Evolutionary conservation across 1,140 invertebrate species (phyloP).

Genomic region (Zaprionus davidi): DNA sequence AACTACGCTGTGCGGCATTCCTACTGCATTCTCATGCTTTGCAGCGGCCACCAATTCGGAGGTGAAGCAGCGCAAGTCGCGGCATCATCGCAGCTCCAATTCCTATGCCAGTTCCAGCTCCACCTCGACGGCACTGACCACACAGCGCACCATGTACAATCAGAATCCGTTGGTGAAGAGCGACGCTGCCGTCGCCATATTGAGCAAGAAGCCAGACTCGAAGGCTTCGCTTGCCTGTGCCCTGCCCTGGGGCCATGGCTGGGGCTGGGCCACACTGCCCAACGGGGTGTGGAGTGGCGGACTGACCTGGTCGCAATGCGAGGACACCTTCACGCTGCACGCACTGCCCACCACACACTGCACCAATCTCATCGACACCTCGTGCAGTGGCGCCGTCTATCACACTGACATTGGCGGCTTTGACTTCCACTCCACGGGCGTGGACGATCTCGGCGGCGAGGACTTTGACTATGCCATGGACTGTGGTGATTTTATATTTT

Average conservation of each 20-base stretch:
- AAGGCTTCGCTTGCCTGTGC: conserved; percentile 81
- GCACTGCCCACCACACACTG: conserved; percentile 87
- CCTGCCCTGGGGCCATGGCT: conserved; percentile 85
- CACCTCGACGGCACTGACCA: conserved; percentile 52
- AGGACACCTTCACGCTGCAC: conserved; percentile 87
- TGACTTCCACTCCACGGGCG: conserved; percentile 85
- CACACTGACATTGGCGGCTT: conserved; percentile 86
- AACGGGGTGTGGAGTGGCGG: conserved; percentile 87
- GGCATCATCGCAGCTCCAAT: conserved; percentile 47
- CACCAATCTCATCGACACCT: conserved; percentile 86
- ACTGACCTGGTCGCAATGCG: conserved; percentile 87
- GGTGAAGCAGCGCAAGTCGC: conserved; percentile 79
- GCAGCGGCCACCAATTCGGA: conserved; percentile 86
- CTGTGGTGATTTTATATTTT: conserved; percentile 88
- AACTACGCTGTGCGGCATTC: background rate
- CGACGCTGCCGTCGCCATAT: conserved; percentile 80
- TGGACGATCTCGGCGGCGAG: conserved; percentile 85
- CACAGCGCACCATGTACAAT: conserved; percentile 58
- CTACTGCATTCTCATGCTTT: background rate
- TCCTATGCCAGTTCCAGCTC: conserved; percentile 1
- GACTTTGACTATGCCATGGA: conserved; percentile 87
- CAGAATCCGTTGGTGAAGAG: conserved; percentile 81
- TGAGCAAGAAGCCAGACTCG: conserved; percentile 82
- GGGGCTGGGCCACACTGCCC: conserved; percentile 87
- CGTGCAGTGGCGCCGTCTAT: conserved; percentile 86